Evolutionary conservation across 2,888 invertebrate genomes (phyloP), one percentile per base, ranked within the genome.

Genomic region (Melinaea menophilus): DNA sequence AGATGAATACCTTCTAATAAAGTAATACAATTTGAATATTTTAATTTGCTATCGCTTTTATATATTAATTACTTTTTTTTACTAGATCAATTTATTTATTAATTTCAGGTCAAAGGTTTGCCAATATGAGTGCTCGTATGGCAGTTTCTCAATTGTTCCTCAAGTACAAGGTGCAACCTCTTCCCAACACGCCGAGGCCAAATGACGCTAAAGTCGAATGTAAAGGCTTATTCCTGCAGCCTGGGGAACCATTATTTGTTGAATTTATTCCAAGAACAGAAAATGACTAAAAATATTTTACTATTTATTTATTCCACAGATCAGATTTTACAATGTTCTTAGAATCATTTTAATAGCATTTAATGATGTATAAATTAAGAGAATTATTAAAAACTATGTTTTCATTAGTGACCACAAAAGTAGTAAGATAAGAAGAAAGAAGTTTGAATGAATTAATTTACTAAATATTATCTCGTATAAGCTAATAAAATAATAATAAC

Each of bases 71-170:
- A 46, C 5, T 33, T 62, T 13, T 62, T 13, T 22, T 22, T 54
- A 31, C n/a, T 13, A 56, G 31, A 41, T 31, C 41, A 48, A 22
- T 4, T 33, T 4, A 34, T 31, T 57, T 48, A 13, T 45, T 13
- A 41, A 51, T 69, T 67, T 64, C 71, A 82, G 81, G 81, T 7
- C 70, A 71, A 65, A 75, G 80, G 12, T 80, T 81, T 57, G 80
- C 71, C 4, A 66, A 69, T 33, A 72, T 75, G 58, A 70, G 74
- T 0, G 35, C 78, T 0, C 71, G 78, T 0, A 75, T 70, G 37
- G 80, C 69, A 0, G 13, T 81, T 4, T 64, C 78, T 0, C 59
- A 72, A 1, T 56, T 80, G 0, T 3, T 75, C 4, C 63, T 72
- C 2, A 73, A 74, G 63, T 82, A 70, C 68, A 71, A 70, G 33